Percentiles rank a stretch among this genome's conserved stretches.
Conservation (phyloP, 1,140 invertebrate genomes). For the Nomia melanderi region DNA sequence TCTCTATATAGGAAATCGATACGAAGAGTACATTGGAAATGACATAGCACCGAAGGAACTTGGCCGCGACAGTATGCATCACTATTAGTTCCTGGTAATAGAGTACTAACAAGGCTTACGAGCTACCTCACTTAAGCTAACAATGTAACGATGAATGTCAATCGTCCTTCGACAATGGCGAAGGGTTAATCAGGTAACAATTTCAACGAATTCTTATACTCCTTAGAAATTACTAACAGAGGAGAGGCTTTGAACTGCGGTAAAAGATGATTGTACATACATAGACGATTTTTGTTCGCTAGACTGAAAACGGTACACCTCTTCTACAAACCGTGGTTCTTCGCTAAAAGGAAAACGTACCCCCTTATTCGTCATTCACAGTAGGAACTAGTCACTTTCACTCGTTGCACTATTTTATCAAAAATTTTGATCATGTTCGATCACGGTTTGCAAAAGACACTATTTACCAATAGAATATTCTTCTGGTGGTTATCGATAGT, state of each 20-base stretch:
- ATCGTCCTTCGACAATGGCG: slow-evolving; percentile 54
- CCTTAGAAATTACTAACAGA: slow-evolving; percentile 17
- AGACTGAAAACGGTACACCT: neutral
- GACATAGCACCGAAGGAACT: slow-evolving; percentile 53
- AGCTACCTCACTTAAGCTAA: slow-evolving; percentile 52
- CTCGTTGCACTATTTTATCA: slow-evolving; percentile 21
- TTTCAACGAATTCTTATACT: slow-evolving; percentile 61
- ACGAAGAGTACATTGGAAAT: slow-evolving; percentile 36
- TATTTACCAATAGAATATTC: neutral
- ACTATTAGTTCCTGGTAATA: slow-evolving; percentile 53
- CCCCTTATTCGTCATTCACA: neutral
- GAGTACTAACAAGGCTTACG: slow-evolving; percentile 46
- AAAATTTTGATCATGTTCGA: slow-evolving; percentile 42
- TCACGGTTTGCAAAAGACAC: neutral
- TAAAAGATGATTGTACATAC: slow-evolving; percentile 41
- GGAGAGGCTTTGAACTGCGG: slow-evolving; percentile 6
- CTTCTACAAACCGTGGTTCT: neutral
- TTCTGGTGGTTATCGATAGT: neutral
- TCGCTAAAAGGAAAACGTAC: slow-evolving; percentile 9
- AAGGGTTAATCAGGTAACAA: slow-evolving; percentile 66
- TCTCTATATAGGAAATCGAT: slow-evolving; percentile 27
- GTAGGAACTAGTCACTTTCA: slow-evolving; percentile 33
- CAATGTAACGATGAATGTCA: slow-evolving; percentile 43
- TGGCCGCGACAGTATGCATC: slow-evolving; percentile 54
- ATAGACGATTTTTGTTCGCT: neutral